Conservation (phyloP, 2,888 invertebrate genomes). For the Terebella lapidaria region DNA sequence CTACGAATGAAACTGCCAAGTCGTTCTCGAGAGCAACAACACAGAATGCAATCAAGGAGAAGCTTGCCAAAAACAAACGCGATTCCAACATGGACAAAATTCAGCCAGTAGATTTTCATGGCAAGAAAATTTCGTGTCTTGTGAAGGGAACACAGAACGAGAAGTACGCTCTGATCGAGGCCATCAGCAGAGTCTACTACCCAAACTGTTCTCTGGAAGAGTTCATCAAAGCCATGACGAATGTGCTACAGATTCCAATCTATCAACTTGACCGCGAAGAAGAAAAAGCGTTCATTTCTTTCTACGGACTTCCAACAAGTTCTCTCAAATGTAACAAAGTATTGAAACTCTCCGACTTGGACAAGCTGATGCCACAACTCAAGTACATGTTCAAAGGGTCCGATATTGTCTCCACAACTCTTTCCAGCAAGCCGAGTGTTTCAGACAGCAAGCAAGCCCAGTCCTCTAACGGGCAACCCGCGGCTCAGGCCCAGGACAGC, state of each 20-base stretch:
- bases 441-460: not conserved
- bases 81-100: too few relatives aligned
- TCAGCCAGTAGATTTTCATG: constrained; percentile 32
- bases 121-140: constrained; percentile 46
- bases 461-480: not conserved
- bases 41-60: too few relatives aligned
- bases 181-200: constrained; percentile 44
- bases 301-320: constrained; percentile 44
- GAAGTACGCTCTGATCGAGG: constrained; percentile 41
- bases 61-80: too few relatives aligned
- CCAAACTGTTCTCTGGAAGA: constrained; percentile 40
- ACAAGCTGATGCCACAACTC: constrained; percentile 41
- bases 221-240: constrained; percentile 41
- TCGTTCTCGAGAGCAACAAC: too few relatives aligned
- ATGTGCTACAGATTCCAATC: constrained; percentile 37
- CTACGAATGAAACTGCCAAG: too few relatives aligned
- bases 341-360: constrained; percentile 38
- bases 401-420: too few relatives aligned
- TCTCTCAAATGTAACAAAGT: constrained; percentile 45
- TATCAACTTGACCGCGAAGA: constrained; percentile 38
- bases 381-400: not conserved
- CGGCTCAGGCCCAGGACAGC: not conserved
- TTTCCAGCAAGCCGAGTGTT: too few relatives aligned
- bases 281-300: constrained; percentile 45
- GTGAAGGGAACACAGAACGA: constrained; percentile 23